These are phyloP conservation scores for Sesia apiformis DNA, from an alignment of 2,888 invertebrate genomes.

Conservation along the genomic window DNA sequence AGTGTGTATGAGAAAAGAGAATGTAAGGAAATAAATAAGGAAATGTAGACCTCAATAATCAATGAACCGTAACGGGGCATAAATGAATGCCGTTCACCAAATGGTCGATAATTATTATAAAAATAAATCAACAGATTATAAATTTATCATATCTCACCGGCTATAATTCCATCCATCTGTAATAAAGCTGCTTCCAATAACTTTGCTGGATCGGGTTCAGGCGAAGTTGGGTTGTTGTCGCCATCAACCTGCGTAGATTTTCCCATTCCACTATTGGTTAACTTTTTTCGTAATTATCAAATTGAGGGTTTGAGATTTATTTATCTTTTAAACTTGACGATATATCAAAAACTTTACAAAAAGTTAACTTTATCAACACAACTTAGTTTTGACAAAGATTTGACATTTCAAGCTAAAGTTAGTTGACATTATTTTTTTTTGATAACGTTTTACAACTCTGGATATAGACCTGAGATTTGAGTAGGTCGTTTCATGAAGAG, in stretches of 20 bases:
- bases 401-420: no score
- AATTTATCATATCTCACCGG: constrained; percentile 67
- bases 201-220: constrained; percentile 82
- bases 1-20: no score
- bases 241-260: constrained; percentile 63
- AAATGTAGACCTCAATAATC: constrained; percentile 30
- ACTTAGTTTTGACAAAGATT: no score
- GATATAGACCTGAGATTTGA: no score
- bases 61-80: constrained; percentile 24
- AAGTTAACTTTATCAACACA: no score
- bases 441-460: no score
- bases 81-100: not conserved
- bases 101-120: no score
- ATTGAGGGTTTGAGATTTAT: not conserved
- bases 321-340: no score
- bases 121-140: no score
- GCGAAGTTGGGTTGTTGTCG: constrained; percentile 62
- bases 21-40: constrained; percentile 3
- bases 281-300: not conserved
- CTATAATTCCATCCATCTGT: constrained; percentile 93
- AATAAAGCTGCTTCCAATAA: constrained; percentile 89
- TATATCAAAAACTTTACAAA: no score
- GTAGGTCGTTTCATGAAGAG: no score
- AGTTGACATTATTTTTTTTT: not conserved
- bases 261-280: constrained; percentile 48